Evolutionary conservation across 2,113 vertebrate genomes (phyloP).

Genomic region (Choloepus hoffmanni): DNA sequence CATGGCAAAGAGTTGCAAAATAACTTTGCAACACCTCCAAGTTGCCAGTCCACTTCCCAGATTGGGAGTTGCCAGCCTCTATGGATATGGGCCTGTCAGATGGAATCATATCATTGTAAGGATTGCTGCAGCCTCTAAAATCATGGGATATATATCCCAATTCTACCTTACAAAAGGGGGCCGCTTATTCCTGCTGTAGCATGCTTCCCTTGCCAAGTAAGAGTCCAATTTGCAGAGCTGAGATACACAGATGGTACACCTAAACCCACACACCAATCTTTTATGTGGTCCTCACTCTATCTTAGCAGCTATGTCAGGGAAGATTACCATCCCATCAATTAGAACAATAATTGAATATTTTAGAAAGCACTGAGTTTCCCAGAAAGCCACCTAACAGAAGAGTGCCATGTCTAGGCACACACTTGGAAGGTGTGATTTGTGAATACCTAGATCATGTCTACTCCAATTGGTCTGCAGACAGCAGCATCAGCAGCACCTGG

Average conservation of each 20-base stretch:
- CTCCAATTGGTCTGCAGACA: not conserved
- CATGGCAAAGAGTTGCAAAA: not conserved
- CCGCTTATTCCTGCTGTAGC: not conserved
- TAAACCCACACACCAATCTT: not conserved
- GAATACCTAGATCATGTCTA: not conserved
- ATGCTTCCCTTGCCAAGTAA: not conserved
- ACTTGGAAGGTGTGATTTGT: not conserved
- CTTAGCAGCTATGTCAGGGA: not conserved
- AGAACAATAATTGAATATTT: not conserved
- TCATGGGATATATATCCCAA: not conserved
- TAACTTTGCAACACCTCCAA: not conserved
- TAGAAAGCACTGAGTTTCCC: not conserved
- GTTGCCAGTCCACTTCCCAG: not conserved
- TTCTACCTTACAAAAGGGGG: not conserved
- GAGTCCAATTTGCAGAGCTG: not conserved
- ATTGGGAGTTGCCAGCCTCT: too few species aligned
- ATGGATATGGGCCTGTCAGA: not conserved
- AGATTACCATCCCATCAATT: not conserved
- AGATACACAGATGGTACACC: not conserved
- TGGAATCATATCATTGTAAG: not conserved
- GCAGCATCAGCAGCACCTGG: not conserved
- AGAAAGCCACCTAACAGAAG: not conserved
- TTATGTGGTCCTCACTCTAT: not conserved
- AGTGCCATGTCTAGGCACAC: accelerated
- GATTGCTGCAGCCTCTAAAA: not conserved